phyloP scores from a whole-genome alignment of 2,113 vertebrate species.

The Tapirus terrestris region DNA sequence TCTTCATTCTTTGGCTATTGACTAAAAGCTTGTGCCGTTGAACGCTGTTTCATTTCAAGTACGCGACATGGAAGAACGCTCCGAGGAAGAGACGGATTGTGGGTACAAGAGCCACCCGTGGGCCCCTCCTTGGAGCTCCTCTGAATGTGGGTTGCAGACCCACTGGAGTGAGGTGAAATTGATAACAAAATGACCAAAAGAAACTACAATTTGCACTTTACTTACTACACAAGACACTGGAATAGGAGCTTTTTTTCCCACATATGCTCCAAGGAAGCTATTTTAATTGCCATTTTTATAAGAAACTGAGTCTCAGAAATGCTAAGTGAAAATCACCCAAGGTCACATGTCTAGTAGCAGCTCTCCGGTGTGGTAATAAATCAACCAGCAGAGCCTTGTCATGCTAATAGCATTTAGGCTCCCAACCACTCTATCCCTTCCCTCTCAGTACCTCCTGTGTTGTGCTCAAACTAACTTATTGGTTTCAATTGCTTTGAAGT shows the following conservation, averaged over 20 bases:
- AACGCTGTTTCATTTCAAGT: too few relatives aligned
- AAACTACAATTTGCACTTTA: neutral
- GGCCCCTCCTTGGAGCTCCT: too few relatives aligned
- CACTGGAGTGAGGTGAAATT: too few relatives aligned
- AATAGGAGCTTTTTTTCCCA: neutral
- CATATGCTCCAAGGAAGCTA: neutral
- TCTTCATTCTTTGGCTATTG: too few relatives aligned
- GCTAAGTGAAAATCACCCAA: neutral
- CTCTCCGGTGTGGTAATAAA: neutral
- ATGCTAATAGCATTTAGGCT: neutral
- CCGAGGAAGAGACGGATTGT: too few relatives aligned
- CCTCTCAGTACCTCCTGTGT: neutral
- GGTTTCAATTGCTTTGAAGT: constrained; percentile 43
- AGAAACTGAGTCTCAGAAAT: neutral
- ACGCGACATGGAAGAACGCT: too few relatives aligned
- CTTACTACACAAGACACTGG: neutral
- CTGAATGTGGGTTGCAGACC: too few relatives aligned
- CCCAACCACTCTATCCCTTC: neutral
- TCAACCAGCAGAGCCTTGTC: neutral
- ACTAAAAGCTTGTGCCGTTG: too few relatives aligned
- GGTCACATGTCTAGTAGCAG: neutral
- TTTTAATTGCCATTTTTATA: neutral
- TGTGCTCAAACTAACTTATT: neutral
- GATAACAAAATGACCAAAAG: neutral
- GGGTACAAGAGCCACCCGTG: too few relatives aligned